Evolutionary conservation across 2,888 invertebrate genomes (phyloP).

Genomic region (Margaritifera margaritifera): DNA sequence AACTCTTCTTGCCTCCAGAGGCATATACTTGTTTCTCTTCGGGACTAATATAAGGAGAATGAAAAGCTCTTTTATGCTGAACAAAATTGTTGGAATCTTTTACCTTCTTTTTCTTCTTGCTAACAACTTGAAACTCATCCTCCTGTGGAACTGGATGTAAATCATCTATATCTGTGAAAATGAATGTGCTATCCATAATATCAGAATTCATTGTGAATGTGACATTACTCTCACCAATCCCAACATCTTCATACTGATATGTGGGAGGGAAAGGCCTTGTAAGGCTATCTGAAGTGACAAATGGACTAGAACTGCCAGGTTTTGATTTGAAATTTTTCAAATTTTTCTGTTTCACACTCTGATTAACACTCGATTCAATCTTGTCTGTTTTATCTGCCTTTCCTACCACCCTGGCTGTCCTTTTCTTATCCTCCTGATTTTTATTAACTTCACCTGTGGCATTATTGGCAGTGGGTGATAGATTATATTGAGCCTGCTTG

Average conservation of each 20-base stretch:
- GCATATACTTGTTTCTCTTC: slow-evolving; percentile 9
- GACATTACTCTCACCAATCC: slow-evolving; percentile 1
- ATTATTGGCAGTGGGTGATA: no score
- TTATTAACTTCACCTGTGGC: no score
- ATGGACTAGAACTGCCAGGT: slow-evolving; percentile 18
- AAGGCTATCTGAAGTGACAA: no score
- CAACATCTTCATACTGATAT: not conserved
- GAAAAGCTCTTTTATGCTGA: no score
- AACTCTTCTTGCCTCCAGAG: slow-evolving; percentile 31
- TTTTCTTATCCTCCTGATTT: no score
- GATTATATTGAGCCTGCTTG: no score
- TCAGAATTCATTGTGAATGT: slow-evolving; percentile 13
- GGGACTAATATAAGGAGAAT: not conserved
- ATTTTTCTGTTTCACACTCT: slow-evolving; percentile 45
- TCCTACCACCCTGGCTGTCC: slow-evolving; percentile 2
- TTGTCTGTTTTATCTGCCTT: slow-evolving; percentile 23
- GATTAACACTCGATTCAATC: slow-evolving; percentile 18
- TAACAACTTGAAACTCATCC: slow-evolving; percentile 57
- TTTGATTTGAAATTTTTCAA: slow-evolving; percentile 48
- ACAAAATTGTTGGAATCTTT: no score
- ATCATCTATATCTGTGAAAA: slow-evolving; percentile 59
- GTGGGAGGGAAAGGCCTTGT: no score
- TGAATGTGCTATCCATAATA: slow-evolving; percentile 38
- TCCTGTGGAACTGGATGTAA: slow-evolving; percentile 40
- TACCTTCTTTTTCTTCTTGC: slow-evolving; percentile 56